Conservation (phyloP, 2,888 invertebrate species). For the Sarcophaga rosellei region DNA sequence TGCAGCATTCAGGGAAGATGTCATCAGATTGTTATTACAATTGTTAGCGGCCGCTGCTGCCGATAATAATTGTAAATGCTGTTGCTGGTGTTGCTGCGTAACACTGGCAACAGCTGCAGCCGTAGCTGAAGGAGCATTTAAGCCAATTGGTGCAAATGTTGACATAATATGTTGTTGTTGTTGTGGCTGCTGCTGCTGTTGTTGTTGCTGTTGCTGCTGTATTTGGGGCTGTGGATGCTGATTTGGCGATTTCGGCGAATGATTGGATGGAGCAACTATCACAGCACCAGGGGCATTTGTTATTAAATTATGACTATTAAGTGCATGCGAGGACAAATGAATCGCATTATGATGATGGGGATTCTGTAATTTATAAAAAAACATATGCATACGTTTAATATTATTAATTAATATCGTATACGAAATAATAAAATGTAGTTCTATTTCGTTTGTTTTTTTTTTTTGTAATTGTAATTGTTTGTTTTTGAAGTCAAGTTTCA, state of each 20-base stretch:
- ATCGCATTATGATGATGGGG: constrained; percentile 76
- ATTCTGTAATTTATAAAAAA: constrained; percentile 74
- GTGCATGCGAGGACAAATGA: constrained; percentile 81
- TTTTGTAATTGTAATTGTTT: too few relatives aligned
- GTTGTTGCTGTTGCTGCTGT: constrained; percentile 55
- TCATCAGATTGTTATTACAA: constrained; percentile 79
- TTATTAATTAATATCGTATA: not conserved
- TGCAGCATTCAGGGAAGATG: constrained; percentile 80
- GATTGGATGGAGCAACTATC: constrained; percentile 73
- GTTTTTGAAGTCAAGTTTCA: too few relatives aligned
- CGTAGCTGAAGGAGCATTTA: constrained; percentile 53
- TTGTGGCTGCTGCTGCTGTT: constrained; percentile 74
- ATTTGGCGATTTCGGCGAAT: constrained; percentile 81
- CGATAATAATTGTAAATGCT: constrained; percentile 72
- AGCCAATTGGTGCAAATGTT: constrained; percentile 73
- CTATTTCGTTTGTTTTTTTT: not conserved
- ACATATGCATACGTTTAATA: not conserved
- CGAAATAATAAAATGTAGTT: not conserved
- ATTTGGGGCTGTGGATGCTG: constrained; percentile 75
- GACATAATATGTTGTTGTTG: constrained; percentile 72
- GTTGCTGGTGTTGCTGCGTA: constrained; percentile 79
- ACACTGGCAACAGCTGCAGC: constrained; percentile 73
- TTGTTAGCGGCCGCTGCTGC: constrained; percentile 74
- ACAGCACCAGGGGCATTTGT: constrained; percentile 71
- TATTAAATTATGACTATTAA: constrained; percentile 82